phyloP scores from a whole-genome alignment of 2,888 invertebrate species.

The Hypomecis punctinalis region DNA sequence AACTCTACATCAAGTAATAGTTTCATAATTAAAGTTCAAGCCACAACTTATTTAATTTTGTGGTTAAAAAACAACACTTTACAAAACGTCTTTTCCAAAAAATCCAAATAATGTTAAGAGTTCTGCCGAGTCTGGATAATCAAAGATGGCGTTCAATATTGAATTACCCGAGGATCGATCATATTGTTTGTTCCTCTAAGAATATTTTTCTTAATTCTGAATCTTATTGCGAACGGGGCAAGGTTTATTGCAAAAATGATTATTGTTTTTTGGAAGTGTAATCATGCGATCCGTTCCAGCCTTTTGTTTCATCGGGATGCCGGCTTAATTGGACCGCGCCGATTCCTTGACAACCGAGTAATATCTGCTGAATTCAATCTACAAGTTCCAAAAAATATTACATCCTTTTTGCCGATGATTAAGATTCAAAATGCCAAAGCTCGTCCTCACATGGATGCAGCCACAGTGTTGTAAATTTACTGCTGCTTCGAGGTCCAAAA shows the following conservation, averaged over 20 bases:
- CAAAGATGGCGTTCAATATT: conserved; percentile 62
- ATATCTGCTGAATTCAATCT: conserved; percentile 43
- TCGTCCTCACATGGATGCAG: conserved; percentile 22
- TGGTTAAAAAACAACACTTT: conserved; percentile 6
- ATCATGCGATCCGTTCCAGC: conserved; percentile 60
- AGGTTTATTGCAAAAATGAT: conserved; percentile 45
- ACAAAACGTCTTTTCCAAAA: conserved; percentile 33
- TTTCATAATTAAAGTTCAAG: conserved; percentile 28
- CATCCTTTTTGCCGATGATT: conserved; percentile 20
- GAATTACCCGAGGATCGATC: conserved; percentile 52
- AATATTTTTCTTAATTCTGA: conserved; percentile 37
- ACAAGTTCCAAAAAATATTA: conserved; percentile 1
- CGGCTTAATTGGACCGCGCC: conserved; percentile 62
- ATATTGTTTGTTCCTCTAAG: conserved; percentile 42
- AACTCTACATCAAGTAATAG: too few species aligned
- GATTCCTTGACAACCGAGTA: conserved; percentile 59
- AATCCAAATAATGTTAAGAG: conserved; percentile 28
- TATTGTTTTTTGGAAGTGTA: conserved; percentile 48
- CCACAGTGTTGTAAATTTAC: conserved; percentile 38
- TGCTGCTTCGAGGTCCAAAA: conserved; percentile 30
- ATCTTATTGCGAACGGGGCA: conserved; percentile 45
- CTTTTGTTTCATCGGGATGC: conserved; percentile 57
- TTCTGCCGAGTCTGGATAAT: conserved; percentile 45
- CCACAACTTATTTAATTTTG: conserved; percentile 36
- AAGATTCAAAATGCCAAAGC: conserved; percentile 30